Base-by-base conservation (phyloP, 2,797 vertebrate genomes). In the Enteromius mattozi region DNA sequence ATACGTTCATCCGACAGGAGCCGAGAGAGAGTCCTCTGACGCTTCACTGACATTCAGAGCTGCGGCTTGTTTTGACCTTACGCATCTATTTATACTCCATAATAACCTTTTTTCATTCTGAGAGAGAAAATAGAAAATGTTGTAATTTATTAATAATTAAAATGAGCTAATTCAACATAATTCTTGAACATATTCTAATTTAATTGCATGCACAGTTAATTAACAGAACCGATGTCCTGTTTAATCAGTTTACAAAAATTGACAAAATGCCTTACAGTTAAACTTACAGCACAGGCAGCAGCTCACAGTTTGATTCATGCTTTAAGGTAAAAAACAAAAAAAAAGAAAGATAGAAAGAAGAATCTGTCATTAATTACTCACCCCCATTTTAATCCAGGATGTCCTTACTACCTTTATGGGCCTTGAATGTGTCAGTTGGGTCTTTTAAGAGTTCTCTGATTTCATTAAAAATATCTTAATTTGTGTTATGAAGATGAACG, bases 1-100 rank as follows among this genome's bases (percentile, higher is more conserved):
- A 82, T 82, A 61, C 33, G 30, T 30, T 51, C 80, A 24, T 42
- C 75, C 74, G 75, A 80, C 86, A 70, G 77, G 3, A 24, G 71
- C 70, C 35, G 56, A 63, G 68, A 81, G n/a, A 72, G 72, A 54
- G 47, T 42, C n/a, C 79, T 71, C 65, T 42, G 54, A 81, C 1
- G 6, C 10, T 72, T 63, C 24, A 1, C 59, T 63, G 13, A 30
- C 24, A 65, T 65, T 65, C 35, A 5, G 33, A 68, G 33, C 45
- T 66, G 24, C 1, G 8, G 51, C 27, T 45, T 42, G 71, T 76
- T 68, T 76, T 74, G 42, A 65, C 40, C 40, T 82, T 65, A 75
- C 74, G 42, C 56, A 74, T 49, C 21, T 30, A 12, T 37, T 17
- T 19, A 72, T 70, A 45, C 71, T 81, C 47, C 33, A 83, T 30